Evolutionary conservation across 2,113 vertebrate genomes (phyloP), one percentile per base, ranked within the genome.

Genomic region (Pygoscelis adeliae): DNA sequence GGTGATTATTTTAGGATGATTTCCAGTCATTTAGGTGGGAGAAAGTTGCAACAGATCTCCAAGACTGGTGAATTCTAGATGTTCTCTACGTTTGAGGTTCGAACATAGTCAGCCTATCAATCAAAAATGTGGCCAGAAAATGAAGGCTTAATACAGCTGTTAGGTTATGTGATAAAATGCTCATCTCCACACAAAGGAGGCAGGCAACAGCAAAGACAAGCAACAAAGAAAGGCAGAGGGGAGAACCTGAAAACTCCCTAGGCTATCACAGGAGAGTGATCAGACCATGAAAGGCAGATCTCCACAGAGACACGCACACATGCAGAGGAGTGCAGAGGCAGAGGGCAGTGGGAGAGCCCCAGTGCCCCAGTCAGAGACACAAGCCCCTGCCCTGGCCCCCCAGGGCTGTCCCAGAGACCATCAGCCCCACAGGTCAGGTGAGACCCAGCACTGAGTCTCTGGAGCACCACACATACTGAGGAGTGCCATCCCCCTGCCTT

Each of bases 361-460:
- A 34, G 16, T 17, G 14, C 7, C 9, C 17, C 19, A 25, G 32
- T 34, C 22, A 34, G 73, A 53, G 13, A 30, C 30, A 49, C 0
- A 0, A 81, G 14, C 10, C 19, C 21, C 17, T 53, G 3, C 2
- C 15, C n/a, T 3, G 1, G 4, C 18, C 6, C 19, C 5, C 5
- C 40, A 77, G 17, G 15, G 7, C 22, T 95, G n/a, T 27, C 12
- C 13, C 46, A 49, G 46, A 77, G 27, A 40, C 5, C 21, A 23
- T 29, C 32, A 83, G 22, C 17, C 6, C 34, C 19, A 49, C 15
- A 11, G 25, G 7, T 3, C 18, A 27, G 26, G 11, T 12, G 21
- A 82, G 22, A 66, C 4, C 4, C 23, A 77, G 9, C 18, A 22
- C 20, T 26, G 6, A 34, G 22, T 34, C 34, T 20, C 7, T n/a